Base-by-base conservation (phyloP, 2,113 vertebrate genomes). In the Caretta caretta region DNA sequence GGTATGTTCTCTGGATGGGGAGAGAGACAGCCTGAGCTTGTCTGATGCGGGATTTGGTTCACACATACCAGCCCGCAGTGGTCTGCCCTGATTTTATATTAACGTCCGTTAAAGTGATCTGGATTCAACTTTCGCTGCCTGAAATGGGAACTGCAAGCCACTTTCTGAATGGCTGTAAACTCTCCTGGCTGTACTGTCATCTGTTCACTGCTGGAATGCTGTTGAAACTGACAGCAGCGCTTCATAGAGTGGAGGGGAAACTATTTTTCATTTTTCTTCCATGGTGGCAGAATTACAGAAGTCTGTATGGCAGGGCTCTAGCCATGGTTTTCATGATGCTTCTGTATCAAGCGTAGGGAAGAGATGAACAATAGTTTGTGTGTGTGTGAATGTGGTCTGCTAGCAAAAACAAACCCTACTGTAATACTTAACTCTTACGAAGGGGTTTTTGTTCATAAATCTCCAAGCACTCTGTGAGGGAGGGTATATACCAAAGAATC, bases 1-100 rank as follows among this genome's bases (percentile, higher is more conserved):
- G 65, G n/a, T 38, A n/a, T 10, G 35, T 69, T 65, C 31, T 81
- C 56, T 72, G 57, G 49, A 56, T 35, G 1, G 13, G 49, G 24
- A 7, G 62, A 53, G 54, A 82, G 2, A n/a, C 81, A 3, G 78
- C 78, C 87, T 50, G 1, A 87, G 82, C 83, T 78, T 90, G 0
- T 14, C 59, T 80, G 91, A 14, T 95, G 95, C 93, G 95, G 22
- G 94, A 92, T 96, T 96, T 96, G 76, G 29, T 91, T 89, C 93
- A 72, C 95, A 90, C 7, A 86, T 96, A 12, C 95, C 56, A 93
- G 96, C 92, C 82, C 88, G 90, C 85, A 53, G 90, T 90, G 83
- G 90, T 89, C 96, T 53, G 96, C 95, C 93, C 56, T 2, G 93
- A 69, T 88, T 93, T 87, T 50, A 38, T 89, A 93, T 87, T 22